A percentile compares a stretch with the other conserved stretches of the same genome.
Conservation (phyloP, 2,888 invertebrate species). For the Dasypolia templi region DNA sequence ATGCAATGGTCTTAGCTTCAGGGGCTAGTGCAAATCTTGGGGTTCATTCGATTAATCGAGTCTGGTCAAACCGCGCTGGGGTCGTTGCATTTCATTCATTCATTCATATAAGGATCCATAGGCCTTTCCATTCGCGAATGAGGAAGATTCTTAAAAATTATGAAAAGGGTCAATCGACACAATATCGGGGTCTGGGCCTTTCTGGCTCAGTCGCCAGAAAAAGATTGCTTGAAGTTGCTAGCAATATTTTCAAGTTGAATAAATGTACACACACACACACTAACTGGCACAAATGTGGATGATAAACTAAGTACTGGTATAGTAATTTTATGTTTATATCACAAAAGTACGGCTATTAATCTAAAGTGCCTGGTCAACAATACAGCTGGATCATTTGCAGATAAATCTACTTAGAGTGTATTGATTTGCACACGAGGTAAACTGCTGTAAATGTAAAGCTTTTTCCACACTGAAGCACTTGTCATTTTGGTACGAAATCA, state of each 20-base stretch:
- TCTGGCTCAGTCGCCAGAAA: neutral
- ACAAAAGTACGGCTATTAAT: conserved; percentile 8
- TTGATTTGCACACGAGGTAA: conserved; percentile 8
- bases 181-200: neutral
- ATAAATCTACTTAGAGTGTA: conserved; percentile 3
- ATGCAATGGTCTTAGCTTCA: too few relatives aligned
- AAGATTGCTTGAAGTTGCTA: neutral
- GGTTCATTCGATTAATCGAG: too few relatives aligned
- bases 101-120: too few relatives aligned
- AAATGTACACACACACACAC: too few relatives aligned
- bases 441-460: neutral
- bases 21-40: too few relatives aligned
- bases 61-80: too few relatives aligned
- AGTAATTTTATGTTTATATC: neutral
- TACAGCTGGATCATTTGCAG: neutral
- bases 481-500: neutral
- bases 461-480: neutral
- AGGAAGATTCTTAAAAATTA: neutral
- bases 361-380: conserved; percentile 9
- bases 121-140: neutral
- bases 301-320: neutral
- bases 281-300: neutral
- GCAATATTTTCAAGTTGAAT: neutral
- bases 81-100: too few relatives aligned
- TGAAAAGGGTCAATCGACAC: neutral